Percentiles rank a stretch among this genome's conserved stretches.
Conservation (phyloP, 1,140 invertebrate species). For the Apis cerana region DNA sequence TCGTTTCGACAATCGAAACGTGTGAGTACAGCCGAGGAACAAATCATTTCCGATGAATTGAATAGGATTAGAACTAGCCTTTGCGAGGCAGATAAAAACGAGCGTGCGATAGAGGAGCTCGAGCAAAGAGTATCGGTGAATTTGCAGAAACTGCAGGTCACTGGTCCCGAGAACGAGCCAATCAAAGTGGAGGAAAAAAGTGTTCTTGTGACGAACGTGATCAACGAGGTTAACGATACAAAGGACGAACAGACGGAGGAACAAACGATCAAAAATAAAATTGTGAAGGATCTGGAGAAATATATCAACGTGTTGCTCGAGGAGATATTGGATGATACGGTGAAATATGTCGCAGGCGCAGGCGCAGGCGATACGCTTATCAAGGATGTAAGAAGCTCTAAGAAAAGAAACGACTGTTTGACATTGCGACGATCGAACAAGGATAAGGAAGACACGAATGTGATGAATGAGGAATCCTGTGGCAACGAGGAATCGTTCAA, state of each 20-base stretch:
- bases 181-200: background rate
- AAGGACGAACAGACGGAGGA: conserved; percentile 55
- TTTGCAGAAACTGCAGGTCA: conserved; percentile 53
- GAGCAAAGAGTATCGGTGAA: conserved; percentile 70
- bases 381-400: background rate
- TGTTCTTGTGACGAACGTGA: background rate
- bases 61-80: conserved; percentile 76
- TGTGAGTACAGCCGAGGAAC: conserved; percentile 68
- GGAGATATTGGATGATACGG: conserved; percentile 73
- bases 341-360: conserved; percentile 67
- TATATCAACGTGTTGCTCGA: conserved; percentile 73
- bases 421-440: background rate
- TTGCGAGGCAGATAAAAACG: conserved; percentile 71
- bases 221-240: background rate
- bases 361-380: background rate
- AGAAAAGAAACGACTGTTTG: background rate
- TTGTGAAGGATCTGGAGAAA: conserved; percentile 72
- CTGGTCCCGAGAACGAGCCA: background rate
- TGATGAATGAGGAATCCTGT: background rate
- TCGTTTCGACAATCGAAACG: conserved; percentile 73
- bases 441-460: background rate
- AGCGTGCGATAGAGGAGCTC: conserved; percentile 68
- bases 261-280: conserved; percentile 69
- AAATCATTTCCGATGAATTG: conserved; percentile 72
- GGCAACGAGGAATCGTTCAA: conserved; percentile 34